Base-by-base conservation (phyloP, 2,888 invertebrate genomes). In the Anthrax anthrax region DNA sequence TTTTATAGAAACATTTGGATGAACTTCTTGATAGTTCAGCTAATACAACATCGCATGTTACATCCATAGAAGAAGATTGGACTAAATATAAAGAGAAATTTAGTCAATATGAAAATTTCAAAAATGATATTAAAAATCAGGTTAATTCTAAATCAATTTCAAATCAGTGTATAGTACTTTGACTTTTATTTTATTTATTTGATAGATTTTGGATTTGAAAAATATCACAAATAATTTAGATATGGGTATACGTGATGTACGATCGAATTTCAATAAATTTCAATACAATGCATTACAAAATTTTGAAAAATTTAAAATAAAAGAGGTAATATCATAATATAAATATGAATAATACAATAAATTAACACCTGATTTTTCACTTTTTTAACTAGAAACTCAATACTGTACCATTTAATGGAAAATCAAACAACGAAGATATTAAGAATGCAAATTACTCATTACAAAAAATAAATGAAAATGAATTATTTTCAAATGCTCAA, bases 1-100 rank as follows among this genome's bases (percentile, higher is more conserved):
- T 23, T 16, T 43, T 53, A 4, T 41, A 66, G 65, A 56, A 56
- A 27, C 60, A 59, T 51, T 50, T 66, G 43, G 61, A 63, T 49
- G 62, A 60, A 32, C 53, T 65, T 43, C 53, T 60, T 46, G 65
- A 66, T 54, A 58, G 58, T 34, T 57, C 58, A 44, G 60, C 61
- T 44, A 66, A 67, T 47, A 59, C 63, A 47, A 62, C 63, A 37
- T 62, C 65, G 14, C 65, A 63, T 51, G 61, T 67, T 1, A 57
- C 58, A 46, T 64, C 65, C 3, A 57, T 67, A 44, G 60, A 63
- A 54, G 58, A 62, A 41, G 60, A 59, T 51, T 67, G 63, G 64
- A 56, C 59, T 32, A 60, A 63, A 43, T 60, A 58, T 43, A 63
- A 61, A 45, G 60, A 60, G 47, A 59, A 58, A 53, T 54, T 60